These are phyloP conservation scores for Strongylocentrotus purpuratus DNA, from an alignment of 35 echinoderm and acorn worm genomes.

Conservation along the genomic window DNA sequence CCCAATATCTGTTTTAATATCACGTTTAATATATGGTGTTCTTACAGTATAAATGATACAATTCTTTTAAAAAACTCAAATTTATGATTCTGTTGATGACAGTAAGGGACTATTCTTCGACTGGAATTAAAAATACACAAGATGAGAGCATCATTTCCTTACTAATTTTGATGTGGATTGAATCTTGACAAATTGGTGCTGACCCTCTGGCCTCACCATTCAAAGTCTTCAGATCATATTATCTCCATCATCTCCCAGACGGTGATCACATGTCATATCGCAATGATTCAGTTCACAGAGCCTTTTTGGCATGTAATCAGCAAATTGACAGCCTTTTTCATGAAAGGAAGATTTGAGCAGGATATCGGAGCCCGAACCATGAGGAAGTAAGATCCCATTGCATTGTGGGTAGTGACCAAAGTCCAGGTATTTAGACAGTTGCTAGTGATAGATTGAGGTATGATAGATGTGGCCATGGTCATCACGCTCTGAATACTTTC, in stretches of 20 bases:
- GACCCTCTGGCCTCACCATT: neutral
- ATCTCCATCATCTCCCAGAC: neutral
- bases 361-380: neutral
- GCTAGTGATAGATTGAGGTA: neutral
- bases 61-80: neutral
- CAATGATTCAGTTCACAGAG: neutral
- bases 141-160: neutral
- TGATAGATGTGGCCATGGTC: slow-evolving; percentile 1
- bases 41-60: neutral
- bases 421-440: slow-evolving; percentile 10
- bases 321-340: neutral
- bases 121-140: neutral
- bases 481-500: slow-evolving; percentile 11
- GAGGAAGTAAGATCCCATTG: neutral
- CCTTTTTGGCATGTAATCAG: neutral
- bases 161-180: neutral
- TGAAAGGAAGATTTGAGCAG: neutral
- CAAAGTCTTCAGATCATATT: neutral
- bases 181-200: neutral
- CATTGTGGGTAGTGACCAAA: neutral
- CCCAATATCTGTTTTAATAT: neutral
- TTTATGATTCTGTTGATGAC: neutral
- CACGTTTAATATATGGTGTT: neutral
- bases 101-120: neutral
- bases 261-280: neutral